These are phyloP conservation scores for Florisuga fusca DNA, from an alignment of 2,797 vertebrate species.

Conservation along the genomic window DNA sequence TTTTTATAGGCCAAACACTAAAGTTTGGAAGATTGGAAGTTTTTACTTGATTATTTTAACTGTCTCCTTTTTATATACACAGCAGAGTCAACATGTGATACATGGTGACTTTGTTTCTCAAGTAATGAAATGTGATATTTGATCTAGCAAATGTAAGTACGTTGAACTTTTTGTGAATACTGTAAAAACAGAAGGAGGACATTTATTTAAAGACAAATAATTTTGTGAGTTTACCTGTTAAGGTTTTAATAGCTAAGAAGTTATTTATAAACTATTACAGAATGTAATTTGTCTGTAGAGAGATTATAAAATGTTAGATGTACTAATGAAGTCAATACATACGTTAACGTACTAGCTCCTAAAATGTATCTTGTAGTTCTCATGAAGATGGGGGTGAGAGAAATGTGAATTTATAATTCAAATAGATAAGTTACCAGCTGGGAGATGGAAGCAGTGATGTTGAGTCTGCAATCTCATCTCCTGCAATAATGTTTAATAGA, in stretches of 20 bases:
- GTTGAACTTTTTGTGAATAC: background rate
- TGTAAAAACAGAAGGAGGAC: background rate
- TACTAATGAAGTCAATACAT: background rate
- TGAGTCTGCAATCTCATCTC: background rate
- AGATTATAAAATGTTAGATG: background rate
- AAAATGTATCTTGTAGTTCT: background rate
- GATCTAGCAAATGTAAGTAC: background rate
- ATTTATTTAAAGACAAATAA: background rate
- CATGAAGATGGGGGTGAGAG: background rate
- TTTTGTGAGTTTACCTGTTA: background rate
- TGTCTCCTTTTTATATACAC: background rate
- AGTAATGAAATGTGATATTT: background rate
- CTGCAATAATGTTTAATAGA: background rate
- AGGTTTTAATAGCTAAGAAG: background rate
- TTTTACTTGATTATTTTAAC: background rate
- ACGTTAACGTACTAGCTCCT: background rate
- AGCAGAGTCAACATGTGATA: background rate
- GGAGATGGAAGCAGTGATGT: background rate
- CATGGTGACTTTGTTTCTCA: background rate
- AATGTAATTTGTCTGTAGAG: background rate
- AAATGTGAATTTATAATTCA: background rate
- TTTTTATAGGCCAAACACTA: background rate
- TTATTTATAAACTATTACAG: background rate
- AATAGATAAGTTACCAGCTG: background rate
- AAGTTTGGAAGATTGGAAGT: background rate